These are phyloP conservation scores for Rhinopithecus roxellana DNA, from an alignment of 2,113 vertebrate genomes.

Conservation along the genomic window DNA sequence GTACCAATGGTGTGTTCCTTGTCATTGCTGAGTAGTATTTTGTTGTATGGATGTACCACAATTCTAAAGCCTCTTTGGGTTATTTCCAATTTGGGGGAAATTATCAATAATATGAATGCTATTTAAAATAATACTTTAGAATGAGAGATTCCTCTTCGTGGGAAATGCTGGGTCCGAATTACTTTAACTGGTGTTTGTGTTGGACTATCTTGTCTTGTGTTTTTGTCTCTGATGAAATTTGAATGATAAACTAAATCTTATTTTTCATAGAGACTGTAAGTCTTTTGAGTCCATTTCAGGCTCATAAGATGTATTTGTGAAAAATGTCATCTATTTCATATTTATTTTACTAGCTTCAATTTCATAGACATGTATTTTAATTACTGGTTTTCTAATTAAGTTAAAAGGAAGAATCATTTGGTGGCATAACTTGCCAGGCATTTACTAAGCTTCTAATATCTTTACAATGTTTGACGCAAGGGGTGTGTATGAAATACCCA, in stretches of 20 bases:
- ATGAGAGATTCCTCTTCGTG: not conserved
- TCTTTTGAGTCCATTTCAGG: not conserved
- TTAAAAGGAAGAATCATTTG: not conserved
- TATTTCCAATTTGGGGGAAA: not conserved
- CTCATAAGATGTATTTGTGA: not conserved
- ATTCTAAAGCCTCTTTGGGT: not conserved
- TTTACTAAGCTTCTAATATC: not conserved
- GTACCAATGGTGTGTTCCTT: accelerated
- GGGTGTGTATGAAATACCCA: not conserved
- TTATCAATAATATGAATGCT: not conserved
- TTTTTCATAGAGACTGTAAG: not conserved
- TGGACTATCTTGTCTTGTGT: no score
- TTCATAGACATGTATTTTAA: not conserved
- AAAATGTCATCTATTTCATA: not conserved
- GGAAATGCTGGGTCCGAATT: not conserved
- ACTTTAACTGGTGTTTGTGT: not conserved
- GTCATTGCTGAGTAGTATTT: accelerated
- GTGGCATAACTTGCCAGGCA: not conserved
- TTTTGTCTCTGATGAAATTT: not conserved
- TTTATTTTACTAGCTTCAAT: not conserved
- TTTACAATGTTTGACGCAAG: not conserved
- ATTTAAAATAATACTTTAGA: not conserved
- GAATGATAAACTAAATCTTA: not conserved
- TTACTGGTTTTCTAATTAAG: not conserved
- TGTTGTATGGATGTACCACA: not conserved